Percentiles rank a stretch among this genome's conserved stretches.
These are phyloP conservation scores for Sericinus montela DNA, from an alignment of 2,888 invertebrate genomes.

Conservation along the genomic window DNA sequence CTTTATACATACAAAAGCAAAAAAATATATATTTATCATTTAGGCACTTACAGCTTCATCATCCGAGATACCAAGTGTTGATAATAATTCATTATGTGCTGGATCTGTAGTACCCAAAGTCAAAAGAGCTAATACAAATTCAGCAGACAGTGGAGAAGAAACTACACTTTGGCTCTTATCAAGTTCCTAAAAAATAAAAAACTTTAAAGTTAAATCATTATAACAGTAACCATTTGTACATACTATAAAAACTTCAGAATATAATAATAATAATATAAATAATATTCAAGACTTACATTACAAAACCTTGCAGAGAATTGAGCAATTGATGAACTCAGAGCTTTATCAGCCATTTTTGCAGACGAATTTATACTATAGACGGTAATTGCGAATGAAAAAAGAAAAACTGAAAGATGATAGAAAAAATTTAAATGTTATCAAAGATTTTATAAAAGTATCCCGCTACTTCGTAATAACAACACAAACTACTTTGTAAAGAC, in stretches of 20 bases:
- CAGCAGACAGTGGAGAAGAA: slow-evolving; percentile 72
- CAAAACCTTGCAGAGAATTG: slow-evolving; percentile 70
- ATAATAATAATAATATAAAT: background rate
- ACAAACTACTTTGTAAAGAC: no score
- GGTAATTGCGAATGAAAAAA: slow-evolving; percentile 34
- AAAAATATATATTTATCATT: no score
- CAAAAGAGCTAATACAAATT: slow-evolving; percentile 62
- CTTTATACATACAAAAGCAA: no score
- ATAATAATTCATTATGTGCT: slow-evolving; percentile 54
- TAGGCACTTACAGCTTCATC: slow-evolving; percentile 52
- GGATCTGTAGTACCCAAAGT: slow-evolving; percentile 58
- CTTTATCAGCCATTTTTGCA: slow-evolving; percentile 54
- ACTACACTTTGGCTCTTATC: slow-evolving; percentile 60
- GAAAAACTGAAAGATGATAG: slow-evolving; percentile 37
- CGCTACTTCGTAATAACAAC: no score
- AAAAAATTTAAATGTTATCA: no score
- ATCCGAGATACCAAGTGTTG: slow-evolving; percentile 48
- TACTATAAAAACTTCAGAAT: no score
- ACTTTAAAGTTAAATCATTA: no score
- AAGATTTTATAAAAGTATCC: no score
- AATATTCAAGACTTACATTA: slow-evolving; percentile 57
- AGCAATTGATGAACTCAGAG: slow-evolving; percentile 53
- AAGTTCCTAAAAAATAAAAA: slow-evolving; percentile 45
- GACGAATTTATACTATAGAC: slow-evolving; percentile 20
- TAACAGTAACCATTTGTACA: no score